phyloP scores from a whole-genome alignment of 2,888 invertebrate species.

The Apodemia mormo region DNA sequence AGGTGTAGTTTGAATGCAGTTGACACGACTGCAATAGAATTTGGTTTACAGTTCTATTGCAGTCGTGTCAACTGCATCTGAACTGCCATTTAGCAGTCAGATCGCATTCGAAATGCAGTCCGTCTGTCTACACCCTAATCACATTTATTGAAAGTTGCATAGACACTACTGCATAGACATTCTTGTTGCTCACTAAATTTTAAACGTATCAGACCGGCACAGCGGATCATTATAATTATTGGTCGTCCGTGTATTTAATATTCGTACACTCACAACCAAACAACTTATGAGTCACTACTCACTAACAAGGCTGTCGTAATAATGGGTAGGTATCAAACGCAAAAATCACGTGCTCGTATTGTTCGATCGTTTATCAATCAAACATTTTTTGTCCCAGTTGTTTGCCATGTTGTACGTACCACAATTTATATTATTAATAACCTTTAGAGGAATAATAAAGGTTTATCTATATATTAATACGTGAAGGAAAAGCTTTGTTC shows the following conservation, averaged over 20 bases:
- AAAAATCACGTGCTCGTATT: constrained; percentile 38
- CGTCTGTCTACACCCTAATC: not conserved
- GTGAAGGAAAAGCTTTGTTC: too few species aligned
- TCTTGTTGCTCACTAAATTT: constrained; percentile 1
- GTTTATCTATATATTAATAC: too few species aligned
- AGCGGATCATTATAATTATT: constrained; percentile 33
- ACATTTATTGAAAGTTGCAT: constrained; percentile 17
- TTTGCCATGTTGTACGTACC: not conserved
- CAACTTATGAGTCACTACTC: constrained; percentile 34
- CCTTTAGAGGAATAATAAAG: too few species aligned
- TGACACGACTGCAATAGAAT: too few species aligned
- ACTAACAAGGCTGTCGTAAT: constrained; percentile 39
- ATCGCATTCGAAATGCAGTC: too few species aligned
- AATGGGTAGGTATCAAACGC: constrained; percentile 29
- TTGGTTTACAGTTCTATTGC: too few species aligned
- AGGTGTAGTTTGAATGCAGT: too few species aligned
- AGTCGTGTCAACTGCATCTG: too few species aligned
- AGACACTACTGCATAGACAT: not conserved
- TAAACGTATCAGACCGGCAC: constrained; percentile 11
- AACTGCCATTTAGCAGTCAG: too few species aligned
- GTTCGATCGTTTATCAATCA: constrained; percentile 15
- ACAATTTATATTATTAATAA: not conserved
- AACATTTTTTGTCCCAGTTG: constrained; percentile 2
- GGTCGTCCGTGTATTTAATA: constrained; percentile 28
- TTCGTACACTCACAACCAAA: constrained; percentile 22